Base-by-base conservation (phyloP, 2,797 vertebrate species). In the Myiotriccus ornatus region DNA sequence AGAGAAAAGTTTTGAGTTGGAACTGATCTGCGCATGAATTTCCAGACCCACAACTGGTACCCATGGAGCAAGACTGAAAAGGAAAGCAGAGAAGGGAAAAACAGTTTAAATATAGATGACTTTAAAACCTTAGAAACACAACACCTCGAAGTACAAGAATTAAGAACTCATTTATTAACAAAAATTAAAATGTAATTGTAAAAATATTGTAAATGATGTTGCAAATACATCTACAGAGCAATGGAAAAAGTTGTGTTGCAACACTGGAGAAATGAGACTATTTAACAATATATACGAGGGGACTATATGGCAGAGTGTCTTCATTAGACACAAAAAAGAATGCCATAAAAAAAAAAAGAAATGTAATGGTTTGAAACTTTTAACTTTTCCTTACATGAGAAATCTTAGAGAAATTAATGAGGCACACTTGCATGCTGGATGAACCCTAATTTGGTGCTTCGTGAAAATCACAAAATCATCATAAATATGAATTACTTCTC, bases 21-120 rank as follows among this genome's bases (percentile, higher is more conserved):
- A 99, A 88, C 98, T 98, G 93, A 99, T 99, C 97, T 99, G 99
- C 34, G 99, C 99, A 46, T 99, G 99, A 96, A 99, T 97, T 98
- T 99, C 99, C 97, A 99, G 95, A 69, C 99, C 99, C 43, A 99
- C 99, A 60, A 99, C 99, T 32, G 98, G 98, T 46, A 98, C 97
- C 98, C 99, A 98, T 19, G 96, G 96, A 70, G 96, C 81, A 91
- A 95, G 93, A 70, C 99, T 99, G 96, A 70, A 97, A 97, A 84
- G 24, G 30, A 89, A 92, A 89, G 39, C 90, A 17, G 43, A 79
- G 24, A 90, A 84, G 47, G 49, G 18, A 67, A 77, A 96, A 32
- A 87, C 1, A 86, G 62, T 75, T 78, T 70, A 52, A 69, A 76
- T 27, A 52, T 0, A 55, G 37, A 78, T 53, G 20, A 65, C 1